Conservation (phyloP, 2,113 vertebrate species). For the Osmerus mordax region DNA sequence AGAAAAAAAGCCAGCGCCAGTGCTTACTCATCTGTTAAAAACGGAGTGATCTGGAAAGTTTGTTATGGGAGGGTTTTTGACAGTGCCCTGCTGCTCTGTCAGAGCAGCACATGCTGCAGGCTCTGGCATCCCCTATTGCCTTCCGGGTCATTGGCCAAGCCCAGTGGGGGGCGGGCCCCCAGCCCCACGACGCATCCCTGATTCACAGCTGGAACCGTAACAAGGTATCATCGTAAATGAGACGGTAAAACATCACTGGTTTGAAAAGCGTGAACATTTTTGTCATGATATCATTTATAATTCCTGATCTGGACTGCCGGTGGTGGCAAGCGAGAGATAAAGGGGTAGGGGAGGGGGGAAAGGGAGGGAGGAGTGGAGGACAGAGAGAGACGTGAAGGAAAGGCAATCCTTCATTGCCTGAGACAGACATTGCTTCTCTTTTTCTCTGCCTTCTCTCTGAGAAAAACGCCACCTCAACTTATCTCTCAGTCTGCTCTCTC, state of each 20-base stretch:
- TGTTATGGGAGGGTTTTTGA: conserved; percentile 77
- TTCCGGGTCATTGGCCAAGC: conserved; percentile 84
- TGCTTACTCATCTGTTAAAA: conserved; percentile 87
- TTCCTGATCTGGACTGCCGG: conserved; percentile 61
- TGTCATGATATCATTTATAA: conserved; percentile 79
- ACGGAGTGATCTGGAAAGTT: conserved; percentile 74
- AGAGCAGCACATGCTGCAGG: conserved; percentile 79
- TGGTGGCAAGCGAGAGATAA: conserved; percentile 33
- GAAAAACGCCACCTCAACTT: too few relatives aligned
- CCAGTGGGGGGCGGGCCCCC: conserved; percentile 65
- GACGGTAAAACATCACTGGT: conserved; percentile 82
- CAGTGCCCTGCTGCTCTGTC: conserved; percentile 83
- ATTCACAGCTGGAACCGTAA: conserved; percentile 84
- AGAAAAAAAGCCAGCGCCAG: conserved; percentile 63
- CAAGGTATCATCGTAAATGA: conserved; percentile 82
- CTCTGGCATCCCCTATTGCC: conserved; percentile 75
- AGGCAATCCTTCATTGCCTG: conserved; percentile 22
- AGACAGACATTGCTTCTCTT: conserved; percentile 49
- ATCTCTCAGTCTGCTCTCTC: too few relatives aligned
- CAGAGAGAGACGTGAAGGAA: conserved; percentile 21
- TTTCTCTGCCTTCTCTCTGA: conserved; percentile 25
- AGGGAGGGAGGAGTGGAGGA: conserved; percentile 23
- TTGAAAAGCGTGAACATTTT: conserved; percentile 77
- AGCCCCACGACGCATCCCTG: conserved; percentile 76
- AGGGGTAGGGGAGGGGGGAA: background rate